Conservation (phyloP, 2,888 invertebrate genomes). For the Melieria picta region DNA sequence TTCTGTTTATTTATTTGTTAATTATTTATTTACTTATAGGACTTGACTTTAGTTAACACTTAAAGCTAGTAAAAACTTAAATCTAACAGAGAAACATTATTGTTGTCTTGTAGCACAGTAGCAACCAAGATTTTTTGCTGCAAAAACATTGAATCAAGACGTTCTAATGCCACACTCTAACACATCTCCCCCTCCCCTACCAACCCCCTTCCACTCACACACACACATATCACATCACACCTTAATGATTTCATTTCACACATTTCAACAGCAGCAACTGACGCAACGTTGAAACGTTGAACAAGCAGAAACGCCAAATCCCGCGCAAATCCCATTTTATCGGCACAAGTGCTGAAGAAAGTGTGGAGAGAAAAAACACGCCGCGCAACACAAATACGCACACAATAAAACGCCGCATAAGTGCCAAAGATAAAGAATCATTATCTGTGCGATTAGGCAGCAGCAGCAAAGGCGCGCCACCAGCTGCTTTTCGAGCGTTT, state of each 20-base stretch:
- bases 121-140: too few species aligned
- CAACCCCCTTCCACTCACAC: too few species aligned
- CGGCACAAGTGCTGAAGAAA: conserved; percentile 13
- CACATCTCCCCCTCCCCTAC: too few species aligned
- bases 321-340: conserved; percentile 24
- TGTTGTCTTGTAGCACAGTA: too few species aligned
- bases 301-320: conserved; percentile 2
- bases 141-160: too few species aligned
- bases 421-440: conserved; percentile 48
- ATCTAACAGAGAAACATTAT: too few species aligned
- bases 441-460: conserved; percentile 49
- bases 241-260: conserved; percentile 32
- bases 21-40: too few species aligned
- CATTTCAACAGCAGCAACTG: neutral
- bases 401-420: conserved; percentile 43
- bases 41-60: too few species aligned
- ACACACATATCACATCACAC: neutral
- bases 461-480: conserved; percentile 21
- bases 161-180: too few species aligned
- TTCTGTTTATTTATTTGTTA: too few species aligned
- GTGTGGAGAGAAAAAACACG: conserved; percentile 5
- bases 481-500: too few species aligned
- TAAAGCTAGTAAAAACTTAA: too few species aligned
- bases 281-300: neutral
- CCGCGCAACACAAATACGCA: conserved; percentile 23